phyloP scores from a whole-genome alignment of 2,113 vertebrate genomes.

The Hucho hucho region DNA sequence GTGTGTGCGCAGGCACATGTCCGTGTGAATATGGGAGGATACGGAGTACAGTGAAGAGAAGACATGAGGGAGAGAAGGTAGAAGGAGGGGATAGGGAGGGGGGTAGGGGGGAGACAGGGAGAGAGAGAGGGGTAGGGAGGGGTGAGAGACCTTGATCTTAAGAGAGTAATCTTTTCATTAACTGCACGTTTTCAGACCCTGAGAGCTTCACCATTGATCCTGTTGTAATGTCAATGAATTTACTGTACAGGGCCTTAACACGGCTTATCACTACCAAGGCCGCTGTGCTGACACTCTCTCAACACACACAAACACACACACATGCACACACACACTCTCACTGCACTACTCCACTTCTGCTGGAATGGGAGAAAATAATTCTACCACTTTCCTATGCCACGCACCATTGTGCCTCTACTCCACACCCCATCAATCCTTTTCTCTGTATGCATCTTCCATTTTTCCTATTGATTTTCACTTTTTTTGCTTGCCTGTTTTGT shows the following conservation, averaged over 20 bases:
- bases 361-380: constrained; percentile 1
- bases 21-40: not conserved
- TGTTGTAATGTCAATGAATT: constrained; percentile 71
- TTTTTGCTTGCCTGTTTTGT: constrained; percentile 38
- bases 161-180: constrained; percentile 75
- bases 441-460: constrained; percentile 10
- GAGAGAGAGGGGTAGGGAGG: too few species aligned
- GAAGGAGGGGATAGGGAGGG: too few species aligned
- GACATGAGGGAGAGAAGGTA: too few species aligned
- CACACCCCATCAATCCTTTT: constrained; percentile 29
- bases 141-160: constrained; percentile 66
- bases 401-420: not conserved
- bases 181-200: constrained; percentile 58
- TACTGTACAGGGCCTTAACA: constrained; percentile 40
- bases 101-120: too few species aligned
- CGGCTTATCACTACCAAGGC: constrained; percentile 53
- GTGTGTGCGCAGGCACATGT: not conserved
- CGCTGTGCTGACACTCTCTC: constrained; percentile 7
- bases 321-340: constrained; percentile 22
- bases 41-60: too few species aligned
- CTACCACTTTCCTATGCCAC: not conserved
- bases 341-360: constrained; percentile 28
- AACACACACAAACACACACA: constrained; percentile 19
- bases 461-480: constrained; percentile 20
- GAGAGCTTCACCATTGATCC: constrained; percentile 68